Evolutionary conservation across 2,888 invertebrate species (phyloP), one percentile per base, ranked within the genome.

Genomic region (Sicus ferrugineus): DNA sequence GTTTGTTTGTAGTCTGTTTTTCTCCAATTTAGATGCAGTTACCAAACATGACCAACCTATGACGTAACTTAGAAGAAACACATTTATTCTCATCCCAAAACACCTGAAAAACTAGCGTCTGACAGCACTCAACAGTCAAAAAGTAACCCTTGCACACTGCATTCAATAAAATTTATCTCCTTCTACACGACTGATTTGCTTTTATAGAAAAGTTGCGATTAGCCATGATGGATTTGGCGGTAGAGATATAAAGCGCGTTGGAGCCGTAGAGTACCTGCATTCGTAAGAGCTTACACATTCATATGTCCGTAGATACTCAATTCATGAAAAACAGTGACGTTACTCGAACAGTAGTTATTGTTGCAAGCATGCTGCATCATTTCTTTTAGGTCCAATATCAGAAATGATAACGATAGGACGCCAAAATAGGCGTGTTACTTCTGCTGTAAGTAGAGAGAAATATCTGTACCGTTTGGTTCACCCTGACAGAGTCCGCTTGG

Each of bases 101-200:
- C 66, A 66, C 19, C 56, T 66, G 66, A 66, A 54, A 66, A 56
- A 56, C n/a, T 38, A 56, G 46, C 42, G 28, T 42, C 42, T 19
- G n/a, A n/a, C 16, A 9, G 42, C 26, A 56, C 28, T 54, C 16
- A 54, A 34, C 16, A 54, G 54, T 21, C 34, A 62, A 62, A 21
- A 23, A 48, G 26, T 19, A 48, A 21, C 46, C 46, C 16, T 63
- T 46, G 26, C 28, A 46, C n/a, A 31, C 19, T 21, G n/a, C 28
- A n/a, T 28, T 28, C 46, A 42, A 48, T 63, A 46, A n/a, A 61
- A 61, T 23, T 28, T 14, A 54, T 54, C n/a, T 26, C 21, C 61
- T 21, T 16, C 31, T 6, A 21, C 31, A 50, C 48, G 31, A 30
- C 48, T 63, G 48, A 62, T 46, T 38, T 62, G 46, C 46, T 38